Percentiles rank a stretch among this genome's conserved stretches.
Evolutionary conservation across 2,797 vertebrate genomes (phyloP).

Genomic region (Tenualosa thibaudeaui): DNA sequence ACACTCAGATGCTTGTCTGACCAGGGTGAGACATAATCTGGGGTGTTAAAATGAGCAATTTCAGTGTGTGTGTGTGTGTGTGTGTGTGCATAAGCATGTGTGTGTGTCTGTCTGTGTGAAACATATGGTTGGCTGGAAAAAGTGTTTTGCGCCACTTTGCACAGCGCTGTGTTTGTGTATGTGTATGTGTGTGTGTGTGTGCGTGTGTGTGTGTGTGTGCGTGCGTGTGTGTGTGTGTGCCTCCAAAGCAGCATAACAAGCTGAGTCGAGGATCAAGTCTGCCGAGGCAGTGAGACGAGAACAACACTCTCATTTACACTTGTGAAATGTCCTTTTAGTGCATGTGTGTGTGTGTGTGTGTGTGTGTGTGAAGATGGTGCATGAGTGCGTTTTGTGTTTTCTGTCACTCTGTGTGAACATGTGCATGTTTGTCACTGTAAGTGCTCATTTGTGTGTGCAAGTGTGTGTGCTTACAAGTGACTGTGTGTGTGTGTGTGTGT

Average conservation of each 20-base stretch:
- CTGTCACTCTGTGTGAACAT: slow-evolving; percentile 40
- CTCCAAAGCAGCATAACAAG: slow-evolving; percentile 59
- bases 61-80: slow-evolving; percentile 37
- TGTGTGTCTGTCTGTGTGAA: slow-evolving; percentile 46
- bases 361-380: slow-evolving; percentile 47
- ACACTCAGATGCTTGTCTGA: slow-evolving; percentile 48
- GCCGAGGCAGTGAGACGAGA: slow-evolving; percentile 43
- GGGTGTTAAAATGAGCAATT: slow-evolving; percentile 48
- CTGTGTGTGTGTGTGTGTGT: not conserved
- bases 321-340: slow-evolving; percentile 35
- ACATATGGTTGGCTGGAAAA: slow-evolving; percentile 57
- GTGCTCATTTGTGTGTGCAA: slow-evolving; percentile 14
- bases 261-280: slow-evolving; percentile 43
- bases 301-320: slow-evolving; percentile 53
- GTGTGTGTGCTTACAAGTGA: not conserved
- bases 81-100: slow-evolving; percentile 26
- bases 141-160: slow-evolving; percentile 57
- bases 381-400: slow-evolving; percentile 46
- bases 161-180: slow-evolving; percentile 45
- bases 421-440: slow-evolving; percentile 13
- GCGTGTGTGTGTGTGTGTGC: no score
- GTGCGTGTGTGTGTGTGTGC: slow-evolving; percentile 30
- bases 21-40: slow-evolving; percentile 41
- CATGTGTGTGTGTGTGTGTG: slow-evolving; percentile 36
- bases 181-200: no score